Evolutionary conservation across 2,797 vertebrate genomes (phyloP).

Genomic region (Bryconaethiops microstoma): DNA sequence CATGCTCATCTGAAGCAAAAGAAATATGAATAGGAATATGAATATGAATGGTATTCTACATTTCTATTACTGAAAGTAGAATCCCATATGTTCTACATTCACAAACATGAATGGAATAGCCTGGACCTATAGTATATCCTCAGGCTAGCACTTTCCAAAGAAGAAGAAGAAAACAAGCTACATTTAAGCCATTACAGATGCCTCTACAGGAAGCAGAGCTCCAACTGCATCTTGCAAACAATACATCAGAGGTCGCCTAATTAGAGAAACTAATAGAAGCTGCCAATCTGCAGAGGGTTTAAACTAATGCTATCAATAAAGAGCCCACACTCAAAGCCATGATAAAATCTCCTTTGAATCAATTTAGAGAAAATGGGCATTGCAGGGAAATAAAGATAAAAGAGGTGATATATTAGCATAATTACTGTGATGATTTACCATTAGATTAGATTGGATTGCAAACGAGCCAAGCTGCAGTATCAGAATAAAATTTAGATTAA

Average conservation of each 20-base stretch:
- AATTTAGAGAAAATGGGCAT: conserved; percentile 71
- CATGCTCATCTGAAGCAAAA: background rate
- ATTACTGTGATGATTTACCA: conserved; percentile 70
- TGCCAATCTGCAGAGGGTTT: conserved; percentile 67
- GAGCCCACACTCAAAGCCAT: conserved; percentile 54
- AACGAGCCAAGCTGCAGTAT: conserved; percentile 49
- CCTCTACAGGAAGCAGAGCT: conserved; percentile 35
- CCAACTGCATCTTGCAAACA: conserved; percentile 46
- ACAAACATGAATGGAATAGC: background rate
- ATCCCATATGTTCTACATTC: no score
- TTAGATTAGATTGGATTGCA: conserved; percentile 67
- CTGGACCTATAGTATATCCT: background rate
- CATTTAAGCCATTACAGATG: conserved; percentile 12
- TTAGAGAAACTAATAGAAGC: conserved; percentile 72
- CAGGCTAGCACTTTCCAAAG: background rate
- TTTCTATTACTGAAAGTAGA: no score
- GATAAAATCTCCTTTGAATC: conserved; percentile 76
- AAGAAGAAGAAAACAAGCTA: background rate
- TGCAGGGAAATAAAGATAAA: conserved; percentile 72
- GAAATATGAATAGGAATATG: no score
- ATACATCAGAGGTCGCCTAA: conserved; percentile 72
- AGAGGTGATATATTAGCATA: conserved; percentile 71
- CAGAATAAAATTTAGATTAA: background rate
- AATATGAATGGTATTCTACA: no score
- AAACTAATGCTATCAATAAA: conserved; percentile 75